Evolutionary conservation across 2,797 vertebrate species (phyloP).

Genomic region (Cyclura pinguis): DNA sequence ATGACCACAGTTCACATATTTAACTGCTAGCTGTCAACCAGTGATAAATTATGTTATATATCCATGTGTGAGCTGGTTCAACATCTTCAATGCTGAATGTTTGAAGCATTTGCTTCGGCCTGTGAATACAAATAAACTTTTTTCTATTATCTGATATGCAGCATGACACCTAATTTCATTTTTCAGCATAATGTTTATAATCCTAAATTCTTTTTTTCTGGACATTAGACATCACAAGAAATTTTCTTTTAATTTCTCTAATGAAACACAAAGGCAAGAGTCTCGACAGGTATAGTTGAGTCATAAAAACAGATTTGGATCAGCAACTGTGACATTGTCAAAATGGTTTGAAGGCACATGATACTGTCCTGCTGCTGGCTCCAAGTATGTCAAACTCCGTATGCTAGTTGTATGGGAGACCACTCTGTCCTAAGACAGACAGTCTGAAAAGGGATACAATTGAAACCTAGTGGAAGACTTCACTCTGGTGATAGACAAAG

Average conservation of each 20-base stretch:
- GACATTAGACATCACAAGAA: too few species aligned
- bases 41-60: neutral
- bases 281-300: too few species aligned
- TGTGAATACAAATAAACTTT: neutral
- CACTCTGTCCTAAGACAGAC: neutral
- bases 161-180: neutral
- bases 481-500: conserved; percentile 13
- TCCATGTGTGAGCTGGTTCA: neutral
- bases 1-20: too few species aligned
- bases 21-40: neutral
- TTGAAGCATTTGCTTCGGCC: neutral
- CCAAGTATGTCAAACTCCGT: neutral
- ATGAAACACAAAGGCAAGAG: too few species aligned
- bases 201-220: neutral
- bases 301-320: neutral
- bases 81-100: neutral
- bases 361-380: neutral
- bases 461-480: conserved; percentile 23
- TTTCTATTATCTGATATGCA: neutral
- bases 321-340: neutral
- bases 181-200: neutral
- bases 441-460: neutral
- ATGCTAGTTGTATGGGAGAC: neutral
- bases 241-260: too few species aligned
- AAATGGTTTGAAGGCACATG: conserved; percentile 6